A percentile compares a stretch with the other conserved stretches of the same genome.
Conservation (phyloP, 2,113 vertebrate genomes). For the Thomomys bottae region DNA sequence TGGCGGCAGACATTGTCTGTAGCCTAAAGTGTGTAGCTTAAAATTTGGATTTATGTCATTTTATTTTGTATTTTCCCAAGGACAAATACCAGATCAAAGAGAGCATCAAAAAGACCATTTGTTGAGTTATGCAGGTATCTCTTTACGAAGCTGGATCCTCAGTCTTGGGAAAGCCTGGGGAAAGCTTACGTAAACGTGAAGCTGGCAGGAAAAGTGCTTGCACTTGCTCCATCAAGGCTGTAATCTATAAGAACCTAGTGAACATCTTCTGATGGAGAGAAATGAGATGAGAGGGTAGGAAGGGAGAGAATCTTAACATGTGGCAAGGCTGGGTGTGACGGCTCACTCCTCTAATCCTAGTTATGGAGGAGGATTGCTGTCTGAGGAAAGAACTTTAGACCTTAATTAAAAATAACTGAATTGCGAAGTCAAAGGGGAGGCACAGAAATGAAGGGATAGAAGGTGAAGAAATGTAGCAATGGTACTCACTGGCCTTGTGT, state of each 20-base stretch:
- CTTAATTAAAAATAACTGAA: too few relatives aligned
- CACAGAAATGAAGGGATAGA: too few relatives aligned
- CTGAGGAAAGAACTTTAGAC: too few relatives aligned
- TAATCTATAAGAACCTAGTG: not conserved
- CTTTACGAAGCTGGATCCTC: not conserved
- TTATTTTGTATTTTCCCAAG: not conserved
- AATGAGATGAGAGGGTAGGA: not conserved
- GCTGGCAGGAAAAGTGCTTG: not conserved
- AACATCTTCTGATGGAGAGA: not conserved
- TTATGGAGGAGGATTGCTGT: too few relatives aligned
- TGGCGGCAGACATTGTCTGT: not conserved
- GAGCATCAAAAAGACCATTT: not conserved
- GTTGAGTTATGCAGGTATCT: not conserved
- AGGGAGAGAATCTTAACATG: not conserved
- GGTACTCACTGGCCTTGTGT: too few relatives aligned
- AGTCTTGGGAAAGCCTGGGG: not conserved
- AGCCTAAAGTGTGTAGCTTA: not conserved
- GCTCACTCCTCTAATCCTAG: too few relatives aligned
- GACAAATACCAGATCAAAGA: not conserved
- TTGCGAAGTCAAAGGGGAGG: too few relatives aligned
- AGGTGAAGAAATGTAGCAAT: too few relatives aligned
- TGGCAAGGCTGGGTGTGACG: too few relatives aligned
- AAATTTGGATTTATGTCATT: not conserved
- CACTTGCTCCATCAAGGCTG: not conserved
- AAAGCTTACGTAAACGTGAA: not conserved